Conservation (phyloP, 2,888 invertebrate genomes). For the Ophion ellenae region DNA sequence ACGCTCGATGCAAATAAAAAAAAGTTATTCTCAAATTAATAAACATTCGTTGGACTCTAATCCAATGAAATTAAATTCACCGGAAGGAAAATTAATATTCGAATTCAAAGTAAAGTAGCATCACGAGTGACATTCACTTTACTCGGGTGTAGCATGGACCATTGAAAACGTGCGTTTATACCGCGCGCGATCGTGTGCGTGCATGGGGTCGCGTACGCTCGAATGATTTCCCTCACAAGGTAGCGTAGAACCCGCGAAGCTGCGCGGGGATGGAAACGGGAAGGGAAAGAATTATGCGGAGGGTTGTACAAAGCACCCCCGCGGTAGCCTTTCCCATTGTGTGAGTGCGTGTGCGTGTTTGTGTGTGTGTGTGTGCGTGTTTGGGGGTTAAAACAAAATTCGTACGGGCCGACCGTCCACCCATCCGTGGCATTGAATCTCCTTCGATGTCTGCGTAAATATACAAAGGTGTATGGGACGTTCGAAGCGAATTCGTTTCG, state of each 20-base stretch:
- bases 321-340: constrained; percentile 34
- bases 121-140: constrained; percentile 14
- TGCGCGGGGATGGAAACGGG: constrained; percentile 24
- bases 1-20: not conserved
- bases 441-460: constrained; percentile 25
- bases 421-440: constrained; percentile 70
- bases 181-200: not conserved
- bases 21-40: no score
- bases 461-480: not conserved
- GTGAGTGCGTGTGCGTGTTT: not conserved
- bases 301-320: constrained; percentile 44
- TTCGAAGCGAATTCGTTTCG: constrained; percentile 4
- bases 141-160: not conserved
- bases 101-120: not conserved
- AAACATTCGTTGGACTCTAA: not conserved
- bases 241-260: constrained; percentile 41
- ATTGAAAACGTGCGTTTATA: constrained; percentile 1
- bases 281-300: constrained; percentile 56
- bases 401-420: constrained; percentile 65
- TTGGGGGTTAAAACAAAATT: constrained; percentile 11
- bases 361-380: not conserved
- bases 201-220: constrained; percentile 51
- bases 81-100: not conserved
- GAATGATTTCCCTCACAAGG: constrained; percentile 54
- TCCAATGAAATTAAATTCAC: not conserved